Conservation (phyloP, 2,113 vertebrate genomes). For the Phalacrocorax pelagicus region DNA sequence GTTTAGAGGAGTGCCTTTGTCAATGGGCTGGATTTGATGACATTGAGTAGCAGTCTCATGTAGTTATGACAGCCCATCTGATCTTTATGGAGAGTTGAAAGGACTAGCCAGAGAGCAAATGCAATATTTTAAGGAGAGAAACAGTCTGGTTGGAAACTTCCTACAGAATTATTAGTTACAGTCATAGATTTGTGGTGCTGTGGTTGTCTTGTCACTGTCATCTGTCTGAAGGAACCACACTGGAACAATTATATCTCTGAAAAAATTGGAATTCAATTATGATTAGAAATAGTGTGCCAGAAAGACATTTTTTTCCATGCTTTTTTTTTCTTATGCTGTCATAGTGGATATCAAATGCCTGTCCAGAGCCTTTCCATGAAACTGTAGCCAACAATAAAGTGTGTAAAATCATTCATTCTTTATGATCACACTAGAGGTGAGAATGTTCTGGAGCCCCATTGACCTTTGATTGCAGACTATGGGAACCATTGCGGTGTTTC, state of each 20-base stretch:
- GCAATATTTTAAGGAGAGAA: neutral
- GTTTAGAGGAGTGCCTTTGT: neutral
- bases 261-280: neutral
- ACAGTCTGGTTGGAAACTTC: neutral
- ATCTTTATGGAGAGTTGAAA: neutral
- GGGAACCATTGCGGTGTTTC: neutral
- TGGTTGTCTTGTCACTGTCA: neutral
- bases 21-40: neutral
- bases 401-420: neutral
- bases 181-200: neutral
- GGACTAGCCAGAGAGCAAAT: neutral
- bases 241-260: neutral
- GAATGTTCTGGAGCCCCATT: neutral
- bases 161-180: neutral
- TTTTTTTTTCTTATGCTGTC: neutral
- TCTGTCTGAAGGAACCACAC: neutral
- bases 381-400: neutral
- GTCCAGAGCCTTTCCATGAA: neutral
- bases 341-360: neutral
- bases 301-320: neutral
- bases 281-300: neutral
- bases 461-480: neutral
- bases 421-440: neutral
- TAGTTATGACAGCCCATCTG: neutral
- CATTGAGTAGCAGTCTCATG: neutral